Percentiles rank a stretch among this genome's conserved stretches.
Evolutionary conservation across 2,113 vertebrate genomes (phyloP).

Genomic region (Elephantulus edwardii): DNA sequence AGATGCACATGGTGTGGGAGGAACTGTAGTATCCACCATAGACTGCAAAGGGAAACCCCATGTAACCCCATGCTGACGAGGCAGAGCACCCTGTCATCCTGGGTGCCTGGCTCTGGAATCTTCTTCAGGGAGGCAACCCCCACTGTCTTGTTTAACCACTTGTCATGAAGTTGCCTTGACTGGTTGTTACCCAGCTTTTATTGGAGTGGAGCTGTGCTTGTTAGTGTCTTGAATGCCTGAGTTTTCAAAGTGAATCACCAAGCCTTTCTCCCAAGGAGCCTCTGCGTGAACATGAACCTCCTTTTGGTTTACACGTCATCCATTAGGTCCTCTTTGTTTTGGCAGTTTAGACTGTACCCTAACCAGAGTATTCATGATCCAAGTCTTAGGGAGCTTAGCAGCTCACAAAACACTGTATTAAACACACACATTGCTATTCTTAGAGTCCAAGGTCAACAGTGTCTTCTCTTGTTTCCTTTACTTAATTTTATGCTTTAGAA

Average conservation of each 20-base stretch:
- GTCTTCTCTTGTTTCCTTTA: neutral
- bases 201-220: neutral
- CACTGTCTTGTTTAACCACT: neutral
- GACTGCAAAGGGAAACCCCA: neutral
- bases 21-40: neutral
- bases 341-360: neutral
- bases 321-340: neutral
- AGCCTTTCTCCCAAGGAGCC: too few species aligned
- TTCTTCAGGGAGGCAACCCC: neutral
- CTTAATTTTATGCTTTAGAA: constrained; percentile 39
- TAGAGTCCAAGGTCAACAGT: neutral
- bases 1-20: too few species aligned
- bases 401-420: neutral
- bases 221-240: neutral
- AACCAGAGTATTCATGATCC: neutral
- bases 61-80: neutral
- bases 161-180: neutral
- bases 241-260: neutral
- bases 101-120: neutral
- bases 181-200: neutral
- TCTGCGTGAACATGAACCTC: too few species aligned
- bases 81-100: neutral
- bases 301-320: too few species aligned
- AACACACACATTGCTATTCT: neutral
- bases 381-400: neutral